phyloP scores from a whole-genome alignment of 2,113 vertebrate genomes.

The Riparia riparia region DNA sequence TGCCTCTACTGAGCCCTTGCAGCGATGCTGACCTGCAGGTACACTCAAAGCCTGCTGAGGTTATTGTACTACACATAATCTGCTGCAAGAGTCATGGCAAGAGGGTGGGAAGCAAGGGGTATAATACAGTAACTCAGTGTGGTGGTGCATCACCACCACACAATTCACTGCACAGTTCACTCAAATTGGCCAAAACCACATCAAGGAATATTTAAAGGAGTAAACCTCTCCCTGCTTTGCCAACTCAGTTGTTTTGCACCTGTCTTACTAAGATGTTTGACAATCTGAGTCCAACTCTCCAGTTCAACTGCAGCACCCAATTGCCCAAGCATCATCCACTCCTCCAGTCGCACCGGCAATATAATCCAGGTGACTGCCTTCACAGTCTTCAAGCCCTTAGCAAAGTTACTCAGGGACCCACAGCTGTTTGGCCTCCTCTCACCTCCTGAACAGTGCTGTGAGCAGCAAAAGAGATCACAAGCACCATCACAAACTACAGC shows the following conservation, averaged over 20 bases:
- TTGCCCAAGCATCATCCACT: background rate
- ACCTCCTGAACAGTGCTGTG: background rate
- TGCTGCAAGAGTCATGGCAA: background rate
- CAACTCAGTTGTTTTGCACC: accelerated
- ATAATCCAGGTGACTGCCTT: background rate
- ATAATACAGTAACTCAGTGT: accelerated
- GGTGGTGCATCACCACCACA: background rate
- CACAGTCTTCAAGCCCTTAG: background rate
- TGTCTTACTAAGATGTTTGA: background rate
- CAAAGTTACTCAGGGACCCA: background rate
- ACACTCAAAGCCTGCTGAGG: background rate
- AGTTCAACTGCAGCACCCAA: background rate
- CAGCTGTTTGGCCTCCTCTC: background rate
- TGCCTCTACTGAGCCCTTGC: accelerated
- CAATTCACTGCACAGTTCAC: background rate
- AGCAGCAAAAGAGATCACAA: background rate
- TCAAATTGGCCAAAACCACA: background rate
- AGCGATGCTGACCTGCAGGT: background rate
- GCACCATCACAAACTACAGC: background rate
- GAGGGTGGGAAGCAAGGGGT: background rate
- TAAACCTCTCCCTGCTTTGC: background rate
- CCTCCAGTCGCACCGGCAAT: background rate
- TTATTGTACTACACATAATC: background rate
- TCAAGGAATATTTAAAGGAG: background rate
- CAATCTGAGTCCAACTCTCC: background rate